phyloP scores from a whole-genome alignment of 1,140 invertebrate genomes.

The Trinorchestia longiramus region DNA sequence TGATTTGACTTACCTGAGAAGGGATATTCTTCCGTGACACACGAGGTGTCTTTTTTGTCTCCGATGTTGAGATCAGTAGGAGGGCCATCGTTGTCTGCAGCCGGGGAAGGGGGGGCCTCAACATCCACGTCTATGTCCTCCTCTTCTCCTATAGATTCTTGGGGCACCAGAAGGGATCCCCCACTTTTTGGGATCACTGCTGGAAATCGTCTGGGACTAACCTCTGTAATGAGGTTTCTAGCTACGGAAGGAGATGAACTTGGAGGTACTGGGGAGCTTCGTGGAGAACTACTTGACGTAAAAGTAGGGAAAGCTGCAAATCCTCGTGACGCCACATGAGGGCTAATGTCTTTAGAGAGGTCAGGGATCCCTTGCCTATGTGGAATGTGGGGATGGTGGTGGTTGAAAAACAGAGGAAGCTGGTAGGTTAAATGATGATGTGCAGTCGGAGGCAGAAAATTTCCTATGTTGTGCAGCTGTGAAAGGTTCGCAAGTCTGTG shows the following conservation, averaged over 20 bases:
- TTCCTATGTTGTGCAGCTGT: neutral
- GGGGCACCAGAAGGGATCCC: neutral
- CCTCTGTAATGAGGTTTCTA: neutral
- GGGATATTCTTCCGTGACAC: neutral
- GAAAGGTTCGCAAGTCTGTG: constrained; percentile 31
- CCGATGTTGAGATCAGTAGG: neutral
- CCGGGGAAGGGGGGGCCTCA: constrained; percentile 7
- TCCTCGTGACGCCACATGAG: neutral
- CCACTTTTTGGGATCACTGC: neutral
- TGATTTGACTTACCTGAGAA: neutral
- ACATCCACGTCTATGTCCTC: constrained; percentile 55
- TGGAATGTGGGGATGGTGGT: neutral
- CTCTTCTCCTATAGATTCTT: neutral
- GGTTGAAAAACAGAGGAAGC: constrained; percentile 3
- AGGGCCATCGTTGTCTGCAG: neutral
- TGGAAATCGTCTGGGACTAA: neutral
- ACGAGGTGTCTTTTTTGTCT: neutral
- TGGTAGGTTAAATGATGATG: neutral
- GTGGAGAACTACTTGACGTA: neutral
- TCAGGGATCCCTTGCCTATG: neutral
- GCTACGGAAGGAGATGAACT: neutral
- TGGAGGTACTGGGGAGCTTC: neutral
- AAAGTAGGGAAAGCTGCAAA: constrained; percentile 11
- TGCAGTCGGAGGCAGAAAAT: neutral
- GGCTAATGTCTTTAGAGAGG: neutral